Base-by-base conservation (phyloP, 2,888 invertebrate genomes). In the Drosophila parthenogenetica region DNA sequence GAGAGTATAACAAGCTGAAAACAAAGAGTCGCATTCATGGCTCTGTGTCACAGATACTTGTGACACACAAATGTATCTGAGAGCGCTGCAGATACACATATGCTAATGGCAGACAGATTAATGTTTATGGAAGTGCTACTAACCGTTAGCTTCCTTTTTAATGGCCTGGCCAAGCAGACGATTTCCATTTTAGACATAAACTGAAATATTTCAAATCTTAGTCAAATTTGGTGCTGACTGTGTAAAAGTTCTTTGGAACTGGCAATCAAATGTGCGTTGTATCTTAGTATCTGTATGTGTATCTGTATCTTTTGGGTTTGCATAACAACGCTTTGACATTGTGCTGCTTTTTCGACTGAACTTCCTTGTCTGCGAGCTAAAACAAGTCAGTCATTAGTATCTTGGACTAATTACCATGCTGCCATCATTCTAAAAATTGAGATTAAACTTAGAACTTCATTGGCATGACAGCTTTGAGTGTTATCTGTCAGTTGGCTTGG, bases 381-480 rank as follows among this genome's bases (percentile, higher is more conserved):
- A 60, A 65, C 59, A 51, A 61, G 63, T 8, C 51, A 83, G 80
- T 81, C 81, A 84, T 84, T 84, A 82, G 82, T 81, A 72, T 71
- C 63, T 48, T 45, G 45, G 68, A 53, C 72, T 85, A 86, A 85
- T 85, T 79, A 84, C 77, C 73, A 79, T 81, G 81, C 63, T 50
- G 62, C 37, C 51, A 64, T 14, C 46, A 70, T 61, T 55, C 67
- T 48, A 40, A 50, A 65, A 61, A 35, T 35, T 55, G 54, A 53
- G 63, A 61, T 55, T 74, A 54, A 74, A 58, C 69, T 67, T 60
- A 73, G 72, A 71, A 68, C 84, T 67, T 61, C 79, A 71, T 75
- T 71, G 70, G 53, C 69, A 77, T 74, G 68, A 64, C 49, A 29
- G 71, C 37, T 57, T 29, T 40, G 39, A 13, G 54, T 50, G 40